A percentile compares a stretch with the other conserved stretches of the same genome.
Evolutionary conservation across 2,113 vertebrate species (phyloP).

Genomic region (Vidua chalybeata): DNA sequence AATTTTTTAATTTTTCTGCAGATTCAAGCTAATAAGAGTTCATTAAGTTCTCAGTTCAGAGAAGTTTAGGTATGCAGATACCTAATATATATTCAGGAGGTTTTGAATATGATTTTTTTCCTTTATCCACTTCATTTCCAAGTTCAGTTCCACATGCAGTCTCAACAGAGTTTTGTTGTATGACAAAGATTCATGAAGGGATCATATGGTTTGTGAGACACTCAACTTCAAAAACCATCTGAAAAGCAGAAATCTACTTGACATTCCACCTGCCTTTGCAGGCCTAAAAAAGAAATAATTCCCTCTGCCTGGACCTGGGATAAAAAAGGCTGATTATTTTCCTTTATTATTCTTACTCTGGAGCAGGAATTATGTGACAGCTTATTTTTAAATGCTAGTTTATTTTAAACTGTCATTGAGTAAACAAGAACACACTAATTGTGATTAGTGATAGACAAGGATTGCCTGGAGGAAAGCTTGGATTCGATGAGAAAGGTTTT

Average conservation of each 20-base stretch:
- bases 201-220: not conserved
- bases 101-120: not conserved
- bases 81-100: not conserved
- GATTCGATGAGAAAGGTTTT: not conserved
- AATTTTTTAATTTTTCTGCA: not conserved
- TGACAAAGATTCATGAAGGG: not conserved
- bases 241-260: not conserved
- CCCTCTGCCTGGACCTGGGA: not conserved
- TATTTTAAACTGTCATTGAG: not conserved
- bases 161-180: not conserved
- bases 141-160: not conserved
- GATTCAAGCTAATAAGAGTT: not conserved
- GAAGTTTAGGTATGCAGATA: not conserved
- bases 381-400: not conserved
- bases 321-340: not conserved
- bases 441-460: not conserved
- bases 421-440: slow-evolving; percentile 14
- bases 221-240: not conserved
- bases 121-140: not conserved
- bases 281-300: not conserved
- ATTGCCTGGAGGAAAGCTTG: not conserved
- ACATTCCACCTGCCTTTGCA: not conserved
- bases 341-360: not conserved
- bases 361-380: not conserved
- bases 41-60: not conserved